These are phyloP conservation scores for Xiphorhynchus elegans DNA, from an alignment of 2,113 vertebrate genomes.

Conservation along the genomic window DNA sequence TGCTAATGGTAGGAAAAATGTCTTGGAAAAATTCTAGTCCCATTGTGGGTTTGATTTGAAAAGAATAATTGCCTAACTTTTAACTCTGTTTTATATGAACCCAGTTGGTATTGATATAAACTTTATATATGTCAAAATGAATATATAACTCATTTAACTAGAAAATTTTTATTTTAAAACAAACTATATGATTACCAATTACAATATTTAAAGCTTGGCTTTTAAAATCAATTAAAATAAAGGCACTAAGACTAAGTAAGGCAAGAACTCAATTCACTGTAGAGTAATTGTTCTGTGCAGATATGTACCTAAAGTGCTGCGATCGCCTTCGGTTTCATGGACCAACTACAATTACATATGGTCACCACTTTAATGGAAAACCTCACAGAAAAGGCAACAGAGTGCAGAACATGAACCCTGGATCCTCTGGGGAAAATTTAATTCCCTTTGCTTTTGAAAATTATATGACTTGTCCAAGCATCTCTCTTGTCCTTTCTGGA, in stretches of 20 bases:
- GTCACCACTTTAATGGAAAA: background rate
- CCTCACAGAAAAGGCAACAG: background rate
- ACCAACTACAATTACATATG: background rate
- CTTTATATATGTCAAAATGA: background rate
- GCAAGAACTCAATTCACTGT: background rate
- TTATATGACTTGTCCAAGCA: fast-evolving
- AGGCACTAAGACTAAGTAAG: background rate
- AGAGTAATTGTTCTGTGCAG: background rate
- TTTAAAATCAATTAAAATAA: conserved; percentile 27
- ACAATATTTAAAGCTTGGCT: background rate
- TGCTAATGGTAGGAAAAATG: conserved; percentile 53
- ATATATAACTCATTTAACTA: background rate
- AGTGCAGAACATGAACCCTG: background rate
- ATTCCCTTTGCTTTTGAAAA: background rate
- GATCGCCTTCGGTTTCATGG: background rate
- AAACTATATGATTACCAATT: background rate
- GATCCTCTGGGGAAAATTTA: background rate
- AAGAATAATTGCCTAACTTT: conserved; percentile 53
- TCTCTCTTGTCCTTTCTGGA: background rate
- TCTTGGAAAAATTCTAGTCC: conserved; percentile 52
- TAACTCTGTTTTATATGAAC: conserved; percentile 3
- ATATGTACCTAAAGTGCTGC: background rate
- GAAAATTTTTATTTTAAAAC: background rate
- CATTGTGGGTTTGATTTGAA: conserved; percentile 48
- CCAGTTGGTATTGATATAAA: conserved; percentile 4